Evolutionary conservation across 1,140 invertebrate genomes (phyloP).

Genomic region (Planococcus citri): DNA sequence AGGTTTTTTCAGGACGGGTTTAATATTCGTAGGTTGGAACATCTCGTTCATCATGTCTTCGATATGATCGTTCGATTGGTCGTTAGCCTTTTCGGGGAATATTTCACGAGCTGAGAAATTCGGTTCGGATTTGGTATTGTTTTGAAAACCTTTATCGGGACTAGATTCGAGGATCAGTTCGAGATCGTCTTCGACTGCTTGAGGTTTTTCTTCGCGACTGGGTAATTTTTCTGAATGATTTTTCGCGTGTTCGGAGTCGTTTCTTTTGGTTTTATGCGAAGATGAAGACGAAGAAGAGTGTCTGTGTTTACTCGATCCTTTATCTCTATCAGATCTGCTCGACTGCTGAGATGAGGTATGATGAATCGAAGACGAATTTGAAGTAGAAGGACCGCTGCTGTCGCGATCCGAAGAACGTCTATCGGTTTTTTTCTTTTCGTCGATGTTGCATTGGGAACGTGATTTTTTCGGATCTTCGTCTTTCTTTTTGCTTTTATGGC

Average conservation of each 20-base stretch:
- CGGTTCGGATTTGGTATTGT: not conserved
- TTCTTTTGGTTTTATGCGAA: conserved; percentile 10
- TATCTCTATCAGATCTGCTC: not conserved
- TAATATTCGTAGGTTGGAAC: not conserved
- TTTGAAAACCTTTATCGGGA: conserved; percentile 16
- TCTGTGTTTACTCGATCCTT: not conserved
- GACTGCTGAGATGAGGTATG: not conserved
- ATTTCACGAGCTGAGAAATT: not conserved
- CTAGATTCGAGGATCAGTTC: not conserved
- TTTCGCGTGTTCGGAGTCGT: not conserved
- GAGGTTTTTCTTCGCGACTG: not conserved
- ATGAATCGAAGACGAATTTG: not conserved
- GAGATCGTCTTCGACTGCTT: not conserved
- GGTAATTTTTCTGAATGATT: not conserved
- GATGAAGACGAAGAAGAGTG: not conserved
- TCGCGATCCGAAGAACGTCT: conserved; percentile 27
- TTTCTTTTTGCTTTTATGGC: not conserved
- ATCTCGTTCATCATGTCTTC: not conserved
- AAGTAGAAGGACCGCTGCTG: conserved; percentile 22
- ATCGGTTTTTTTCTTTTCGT: conserved; percentile 8
- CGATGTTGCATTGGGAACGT: not conserved
- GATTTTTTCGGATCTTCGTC: not conserved
- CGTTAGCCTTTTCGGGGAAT: not conserved
- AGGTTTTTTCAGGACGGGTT: conserved; percentile 26
- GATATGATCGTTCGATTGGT: not conserved